Evolutionary conservation across 2,113 vertebrate genomes (phyloP).

Genomic region (Drymodes brunneopygia): DNA sequence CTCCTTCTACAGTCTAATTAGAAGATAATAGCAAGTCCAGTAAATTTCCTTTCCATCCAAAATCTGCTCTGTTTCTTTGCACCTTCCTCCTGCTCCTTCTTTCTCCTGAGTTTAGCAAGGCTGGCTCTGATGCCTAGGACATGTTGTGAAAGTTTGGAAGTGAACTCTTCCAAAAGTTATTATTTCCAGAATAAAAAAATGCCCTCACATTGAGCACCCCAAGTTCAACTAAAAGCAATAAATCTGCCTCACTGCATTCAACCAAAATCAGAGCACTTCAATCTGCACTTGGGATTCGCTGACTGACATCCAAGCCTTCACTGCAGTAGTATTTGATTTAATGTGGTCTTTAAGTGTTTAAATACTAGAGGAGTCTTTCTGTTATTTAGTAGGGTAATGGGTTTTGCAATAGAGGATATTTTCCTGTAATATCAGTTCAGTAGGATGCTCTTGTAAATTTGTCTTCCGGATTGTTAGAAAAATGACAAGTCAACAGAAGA

Average conservation of each 20-base stretch:
- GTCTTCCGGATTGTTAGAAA: neutral
- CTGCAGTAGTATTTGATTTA: neutral
- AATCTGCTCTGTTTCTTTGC: neutral
- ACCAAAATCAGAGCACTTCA: neutral
- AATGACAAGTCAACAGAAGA: conserved; percentile 55
- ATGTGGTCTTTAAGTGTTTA: neutral
- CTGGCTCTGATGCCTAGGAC: neutral
- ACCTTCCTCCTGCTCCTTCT: neutral
- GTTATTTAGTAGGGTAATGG: neutral
- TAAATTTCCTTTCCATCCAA: neutral
- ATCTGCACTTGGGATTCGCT: neutral
- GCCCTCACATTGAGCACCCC: neutral
- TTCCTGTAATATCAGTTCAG: neutral
- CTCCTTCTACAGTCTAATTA: neutral
- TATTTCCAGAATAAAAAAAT: neutral
- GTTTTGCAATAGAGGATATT: neutral
- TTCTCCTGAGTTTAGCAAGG: neutral
- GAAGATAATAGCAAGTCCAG: neutral
- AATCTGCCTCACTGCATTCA: neutral
- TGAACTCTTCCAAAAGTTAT: neutral
- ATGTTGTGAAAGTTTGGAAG: neutral
- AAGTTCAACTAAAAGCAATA: neutral
- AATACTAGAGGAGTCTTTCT: neutral
- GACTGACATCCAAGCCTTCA: neutral
- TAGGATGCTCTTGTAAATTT: neutral